Conservation (phyloP, 2,113 vertebrate species). For the Sander lucioperca region DNA sequence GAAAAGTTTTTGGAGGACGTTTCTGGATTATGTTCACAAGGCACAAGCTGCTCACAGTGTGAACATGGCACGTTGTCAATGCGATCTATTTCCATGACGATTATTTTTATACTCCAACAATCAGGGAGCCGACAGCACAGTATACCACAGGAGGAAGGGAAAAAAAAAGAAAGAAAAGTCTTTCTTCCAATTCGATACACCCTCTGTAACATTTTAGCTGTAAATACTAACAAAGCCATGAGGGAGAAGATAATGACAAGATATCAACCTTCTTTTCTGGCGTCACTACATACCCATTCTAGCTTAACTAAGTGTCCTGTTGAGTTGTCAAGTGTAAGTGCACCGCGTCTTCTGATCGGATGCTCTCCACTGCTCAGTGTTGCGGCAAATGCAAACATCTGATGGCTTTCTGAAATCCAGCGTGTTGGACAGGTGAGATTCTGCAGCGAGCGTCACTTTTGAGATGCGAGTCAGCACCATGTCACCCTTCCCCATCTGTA, state of each 20-base stretch:
- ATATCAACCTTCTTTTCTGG: slow-evolving; percentile 68
- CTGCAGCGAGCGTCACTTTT: slow-evolving; percentile 81
- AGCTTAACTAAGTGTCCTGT: slow-evolving; percentile 74
- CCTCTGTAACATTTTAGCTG: slow-evolving; percentile 75
- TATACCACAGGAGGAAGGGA: slow-evolving; percentile 65
- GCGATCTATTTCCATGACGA: slow-evolving; percentile 92
- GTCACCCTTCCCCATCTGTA: slow-evolving; percentile 86
- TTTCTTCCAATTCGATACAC: slow-evolving; percentile 78
- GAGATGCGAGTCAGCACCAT: slow-evolving; percentile 82
- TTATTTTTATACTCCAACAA: slow-evolving; percentile 87
- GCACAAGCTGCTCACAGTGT: slow-evolving; percentile 94
- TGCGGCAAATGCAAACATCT: slow-evolving; percentile 86
- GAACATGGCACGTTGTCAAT: slow-evolving; percentile 93
- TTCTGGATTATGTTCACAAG: slow-evolving; percentile 88
- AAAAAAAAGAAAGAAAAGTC: slow-evolving; percentile 56
- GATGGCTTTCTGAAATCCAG: slow-evolving; percentile 81
- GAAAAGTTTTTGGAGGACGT: slow-evolving; percentile 87
- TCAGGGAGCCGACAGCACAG: slow-evolving; percentile 81
- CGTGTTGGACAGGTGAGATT: slow-evolving; percentile 86
- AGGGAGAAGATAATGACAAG: slow-evolving; percentile 77
- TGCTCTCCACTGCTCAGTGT: slow-evolving; percentile 83
- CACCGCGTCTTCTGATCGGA: slow-evolving; percentile 75
- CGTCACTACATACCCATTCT: slow-evolving; percentile 62
- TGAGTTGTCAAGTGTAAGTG: slow-evolving; percentile 76
- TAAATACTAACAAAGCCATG: slow-evolving; percentile 76